Evolutionary conservation across 2,113 vertebrate genomes (phyloP).

Genomic region (Ptyas mucosa): DNA sequence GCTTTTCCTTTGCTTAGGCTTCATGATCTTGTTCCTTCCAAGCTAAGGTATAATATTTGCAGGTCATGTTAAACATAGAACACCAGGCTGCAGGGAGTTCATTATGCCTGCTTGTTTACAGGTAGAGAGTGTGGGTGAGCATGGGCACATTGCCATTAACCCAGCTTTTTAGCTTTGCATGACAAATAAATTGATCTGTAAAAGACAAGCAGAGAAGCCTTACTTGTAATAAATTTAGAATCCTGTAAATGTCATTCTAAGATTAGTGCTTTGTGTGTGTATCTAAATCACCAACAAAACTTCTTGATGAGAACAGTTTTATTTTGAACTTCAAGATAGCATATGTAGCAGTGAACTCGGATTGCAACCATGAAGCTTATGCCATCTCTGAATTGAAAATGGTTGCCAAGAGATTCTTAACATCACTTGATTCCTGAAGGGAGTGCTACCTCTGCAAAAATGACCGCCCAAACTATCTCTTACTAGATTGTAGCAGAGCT

Average conservation of each 20-base stretch:
- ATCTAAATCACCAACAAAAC: background rate
- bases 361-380: background rate
- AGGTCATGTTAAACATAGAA: background rate
- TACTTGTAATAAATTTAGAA: background rate
- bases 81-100: background rate
- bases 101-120: background rate
- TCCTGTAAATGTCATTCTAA: background rate
- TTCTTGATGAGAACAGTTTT: background rate
- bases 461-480: background rate
- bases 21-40: background rate
- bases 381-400: background rate
- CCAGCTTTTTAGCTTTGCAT: background rate
- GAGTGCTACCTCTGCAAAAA: background rate
- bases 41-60: background rate
- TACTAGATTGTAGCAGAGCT: background rate
- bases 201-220: background rate
- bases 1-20: background rate
- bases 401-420: background rate
- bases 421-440: background rate
- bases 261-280: background rate
- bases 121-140: background rate
- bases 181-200: background rate
- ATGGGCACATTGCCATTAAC: background rate
- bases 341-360: background rate
- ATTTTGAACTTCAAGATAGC: background rate